Base-by-base conservation (phyloP, 1,140 invertebrate species). In the Orchesella cincta region DNA sequence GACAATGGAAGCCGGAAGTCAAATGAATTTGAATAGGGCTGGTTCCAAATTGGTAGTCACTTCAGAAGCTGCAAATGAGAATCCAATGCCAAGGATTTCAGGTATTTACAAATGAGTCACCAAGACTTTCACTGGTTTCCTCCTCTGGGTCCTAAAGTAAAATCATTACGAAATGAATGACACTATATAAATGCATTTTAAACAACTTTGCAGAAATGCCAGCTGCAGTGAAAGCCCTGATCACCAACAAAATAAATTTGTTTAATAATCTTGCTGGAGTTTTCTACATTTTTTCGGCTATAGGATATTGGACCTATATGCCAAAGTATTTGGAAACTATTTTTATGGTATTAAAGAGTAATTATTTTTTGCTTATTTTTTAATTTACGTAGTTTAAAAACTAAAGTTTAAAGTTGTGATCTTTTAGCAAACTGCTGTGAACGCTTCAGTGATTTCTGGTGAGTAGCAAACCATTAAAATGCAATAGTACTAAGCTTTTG, bases 281-380 rank as follows among this genome's bases (percentile, higher is more conserved):
- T 0, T 92, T 92, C 81, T 92, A 91, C 82, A 87, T 91, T 23
- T 88, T 93, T 80, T 91, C 91, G 0, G 91, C 91, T 80, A 90
- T 90, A 84, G 91, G 91, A 0, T 93, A 92, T 81, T 91, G 90
- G 88, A 91, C 92, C 8, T 92, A 91, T 80, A 88, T 92, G 84
- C 91, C 92, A 0, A 93, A 93, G 83, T 93, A 93, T 77, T 91
- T 93, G 74, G 91, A 93, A 84, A 90, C 90, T 0, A 91, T 92
- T 83, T 93, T 92, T 82, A 88, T 89, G 78, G n/a, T n/a, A n/a
- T n/a, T n/a, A n/a, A n/a, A n/a, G n/a, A n/a, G n/a, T n/a, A n/a
- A n/a, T n/a, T n/a, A n/a, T n/a, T n/a, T n/a, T n/a, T n/a, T n/a
- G n/a, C n/a, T n/a, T n/a, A n/a, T n/a, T n/a, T n/a, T n/a, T n/a